phyloP scores from a whole-genome alignment of 2,113 vertebrate species.

The Sakesphorus luctuosus region DNA sequence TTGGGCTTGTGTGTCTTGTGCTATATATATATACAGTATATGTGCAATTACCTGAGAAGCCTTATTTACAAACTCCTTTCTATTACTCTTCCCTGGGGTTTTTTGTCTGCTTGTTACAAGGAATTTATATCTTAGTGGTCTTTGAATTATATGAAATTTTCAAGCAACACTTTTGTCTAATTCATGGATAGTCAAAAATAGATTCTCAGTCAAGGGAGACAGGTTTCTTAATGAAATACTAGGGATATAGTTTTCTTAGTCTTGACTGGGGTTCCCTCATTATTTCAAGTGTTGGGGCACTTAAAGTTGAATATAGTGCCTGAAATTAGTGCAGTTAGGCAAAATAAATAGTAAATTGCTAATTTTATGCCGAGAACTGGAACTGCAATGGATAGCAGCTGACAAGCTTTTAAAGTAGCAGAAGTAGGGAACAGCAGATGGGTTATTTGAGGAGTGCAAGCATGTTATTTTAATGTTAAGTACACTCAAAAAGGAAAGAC shows the following conservation, averaged over 20 bases:
- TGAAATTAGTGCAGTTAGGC: neutral
- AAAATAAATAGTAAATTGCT: slow-evolving; percentile 46
- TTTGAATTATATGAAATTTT: neutral
- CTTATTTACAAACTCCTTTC: neutral
- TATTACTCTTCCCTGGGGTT: neutral
- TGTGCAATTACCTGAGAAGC: neutral
- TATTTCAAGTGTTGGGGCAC: neutral
- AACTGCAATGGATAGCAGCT: slow-evolving; percentile 51
- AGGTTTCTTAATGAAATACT: slow-evolving; percentile 11
- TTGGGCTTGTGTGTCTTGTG: neutral
- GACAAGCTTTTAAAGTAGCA: slow-evolving; percentile 64
- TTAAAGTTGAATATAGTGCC: neutral
- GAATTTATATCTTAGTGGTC: neutral
- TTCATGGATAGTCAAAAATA: neutral
- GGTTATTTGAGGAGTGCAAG: slow-evolving; percentile 66
- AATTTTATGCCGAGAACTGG: slow-evolving; percentile 12
- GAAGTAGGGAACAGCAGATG: slow-evolving; percentile 49
- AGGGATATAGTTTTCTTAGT: neutral
- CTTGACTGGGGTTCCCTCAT: neutral
- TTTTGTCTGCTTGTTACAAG: neutral
- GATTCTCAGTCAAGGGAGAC: neutral
- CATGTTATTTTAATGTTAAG: slow-evolving; percentile 71
- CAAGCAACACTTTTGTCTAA: neutral
- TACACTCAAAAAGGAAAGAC: slow-evolving; percentile 66
- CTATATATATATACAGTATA: neutral